Percentiles rank a stretch among this genome's conserved stretches.
Conservation (phyloP, 2,888 invertebrate genomes). For the Trachelus iudaicus region DNA sequence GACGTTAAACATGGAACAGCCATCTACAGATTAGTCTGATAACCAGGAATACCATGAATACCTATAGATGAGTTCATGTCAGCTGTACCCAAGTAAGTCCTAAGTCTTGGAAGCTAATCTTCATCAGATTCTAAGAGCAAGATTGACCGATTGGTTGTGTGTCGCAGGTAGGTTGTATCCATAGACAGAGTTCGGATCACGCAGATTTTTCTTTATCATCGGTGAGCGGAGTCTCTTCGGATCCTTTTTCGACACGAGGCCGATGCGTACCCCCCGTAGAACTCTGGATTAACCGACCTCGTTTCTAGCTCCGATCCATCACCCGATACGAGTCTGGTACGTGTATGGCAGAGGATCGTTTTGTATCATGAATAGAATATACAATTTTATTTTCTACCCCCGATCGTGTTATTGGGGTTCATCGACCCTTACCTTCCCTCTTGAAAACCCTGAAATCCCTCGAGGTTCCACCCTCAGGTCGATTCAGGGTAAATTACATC, state of each 20-base stretch:
- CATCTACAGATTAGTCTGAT: neutral
- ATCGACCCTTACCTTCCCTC: neutral
- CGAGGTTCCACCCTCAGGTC: neutral
- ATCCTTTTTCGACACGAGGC: neutral
- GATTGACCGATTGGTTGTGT: neutral
- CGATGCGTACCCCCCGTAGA: neutral
- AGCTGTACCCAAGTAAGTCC: neutral
- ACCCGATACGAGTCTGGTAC: neutral
- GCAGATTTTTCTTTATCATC: neutral
- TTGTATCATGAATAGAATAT: neutral
- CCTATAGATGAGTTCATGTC: neutral
- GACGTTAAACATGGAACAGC: neutral
- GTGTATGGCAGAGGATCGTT: neutral
- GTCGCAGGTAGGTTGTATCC: neutral
- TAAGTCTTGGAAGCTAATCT: neutral
- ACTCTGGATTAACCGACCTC: neutral
- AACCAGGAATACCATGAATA: neutral
- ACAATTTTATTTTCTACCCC: neutral
- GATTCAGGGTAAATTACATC: neutral
- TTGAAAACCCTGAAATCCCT: neutral
- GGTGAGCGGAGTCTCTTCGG: neutral
- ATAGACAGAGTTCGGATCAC: neutral
- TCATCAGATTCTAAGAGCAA: neutral
- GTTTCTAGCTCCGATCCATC: neutral
- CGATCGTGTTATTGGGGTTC: neutral